Evolutionary conservation across 2,888 invertebrate genomes (phyloP).

Genomic region (Xylocampa areola): DNA sequence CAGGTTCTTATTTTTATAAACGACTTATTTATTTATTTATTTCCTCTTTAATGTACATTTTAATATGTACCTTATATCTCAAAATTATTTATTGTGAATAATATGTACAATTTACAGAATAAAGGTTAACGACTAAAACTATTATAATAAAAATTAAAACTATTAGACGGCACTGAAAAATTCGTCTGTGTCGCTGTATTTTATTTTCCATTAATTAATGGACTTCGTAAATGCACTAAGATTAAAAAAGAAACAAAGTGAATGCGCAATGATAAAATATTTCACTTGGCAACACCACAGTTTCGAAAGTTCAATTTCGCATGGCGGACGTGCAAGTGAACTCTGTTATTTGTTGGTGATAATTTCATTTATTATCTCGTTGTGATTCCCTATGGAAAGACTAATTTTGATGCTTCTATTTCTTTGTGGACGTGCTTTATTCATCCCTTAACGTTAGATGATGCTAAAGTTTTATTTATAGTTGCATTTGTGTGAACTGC

Average conservation of each 20-base stretch:
- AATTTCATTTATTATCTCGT: slow-evolving; percentile 83
- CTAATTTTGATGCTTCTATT: slow-evolving; percentile 85
- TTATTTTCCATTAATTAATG: slow-evolving; percentile 20
- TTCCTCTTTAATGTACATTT: no score
- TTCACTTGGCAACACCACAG: slow-evolving; percentile 77
- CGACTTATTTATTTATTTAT: no score
- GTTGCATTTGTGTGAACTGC: slow-evolving; percentile 85
- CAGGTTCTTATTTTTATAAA: no score
- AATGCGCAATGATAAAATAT: slow-evolving; percentile 62
- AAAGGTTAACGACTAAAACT: no score
- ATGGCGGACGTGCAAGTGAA: slow-evolving; percentile 89
- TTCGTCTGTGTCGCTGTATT: no score
- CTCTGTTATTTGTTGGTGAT: slow-evolving; percentile 89
- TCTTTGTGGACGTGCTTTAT: slow-evolving; percentile 88
- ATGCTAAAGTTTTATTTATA: slow-evolving; percentile 85
- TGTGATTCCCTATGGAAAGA: slow-evolving; percentile 88
- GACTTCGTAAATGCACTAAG: slow-evolving; percentile 63
- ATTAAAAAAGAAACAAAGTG: slow-evolving; percentile 24
- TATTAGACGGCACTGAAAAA: no score
- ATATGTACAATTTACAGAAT: no score
- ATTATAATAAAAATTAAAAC: no score
- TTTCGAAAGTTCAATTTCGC: slow-evolving; percentile 90
- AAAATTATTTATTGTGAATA: no score
- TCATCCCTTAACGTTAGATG: slow-evolving; percentile 87
- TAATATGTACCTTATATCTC: no score